Evolutionary conservation across 92 coral and sea anemone species (phyloP), one percentile per base, ranked within the genome.

Genomic region (Muricea muricata): DNA sequence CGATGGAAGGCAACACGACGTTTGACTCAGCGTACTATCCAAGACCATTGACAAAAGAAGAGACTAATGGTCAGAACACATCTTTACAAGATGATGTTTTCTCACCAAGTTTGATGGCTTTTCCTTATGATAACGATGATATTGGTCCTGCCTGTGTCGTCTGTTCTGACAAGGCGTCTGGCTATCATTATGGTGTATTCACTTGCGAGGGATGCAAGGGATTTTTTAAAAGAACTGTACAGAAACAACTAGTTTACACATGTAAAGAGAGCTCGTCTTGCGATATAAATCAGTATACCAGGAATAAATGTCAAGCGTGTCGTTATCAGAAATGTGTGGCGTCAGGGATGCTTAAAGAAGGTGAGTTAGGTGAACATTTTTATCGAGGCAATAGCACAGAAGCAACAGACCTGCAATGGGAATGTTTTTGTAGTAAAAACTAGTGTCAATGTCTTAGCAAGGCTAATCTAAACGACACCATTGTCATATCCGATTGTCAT

Each of bases 131-230:
- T 58, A 76, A 60, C n/a, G n/a, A n/a, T 58, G 70, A 78, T 21
- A 34, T 47, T 18, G 84, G 41, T 21, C 93, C 57, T 35, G 86
- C 79, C 28, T 97, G 99, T 34, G 97, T 97, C 1, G 99, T 97
- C 26, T 97, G 99, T 75, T 86, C 63, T 48, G 99, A 97, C 80
- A 94, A 92, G 69, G 99, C 99, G 17, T 94, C 98, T 14, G 99
- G 99, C 0, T 97, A 97, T 79, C 99, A 97, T 73, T 97, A 97
- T 86, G 98, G 98, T 0, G 99, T 97, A 65, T 97, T 97, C 81
- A 97, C 99, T 4, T 97, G 99, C 70, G 99, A 97, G 68, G 99
- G 99, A 2, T 97, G 99, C 54, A 97, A 97, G 48, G 99, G 99
- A 29, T 97, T 97, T 78, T 97, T 97, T 70, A 97, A 97, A 47